A percentile compares a stretch with the other conserved stretches of the same genome.
phyloP scores from a whole-genome alignment of 2,113 vertebrate species.

The Uria aalge region DNA sequence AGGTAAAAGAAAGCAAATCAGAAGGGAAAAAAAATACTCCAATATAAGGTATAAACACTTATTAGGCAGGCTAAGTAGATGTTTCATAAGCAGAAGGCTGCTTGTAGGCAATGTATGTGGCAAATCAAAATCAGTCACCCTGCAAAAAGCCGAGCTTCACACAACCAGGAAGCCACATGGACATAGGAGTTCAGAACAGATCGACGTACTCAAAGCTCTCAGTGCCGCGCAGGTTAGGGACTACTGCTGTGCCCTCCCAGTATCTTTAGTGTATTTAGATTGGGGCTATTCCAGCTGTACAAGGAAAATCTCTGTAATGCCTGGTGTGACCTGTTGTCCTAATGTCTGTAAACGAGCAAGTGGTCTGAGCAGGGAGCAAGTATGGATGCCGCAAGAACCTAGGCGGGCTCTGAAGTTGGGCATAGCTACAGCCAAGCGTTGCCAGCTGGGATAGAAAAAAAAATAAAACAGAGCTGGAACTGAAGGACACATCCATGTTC shows the following conservation, averaged over 20 bases:
- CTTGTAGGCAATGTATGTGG: not conserved
- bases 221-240: not conserved
- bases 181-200: rapidly evolving
- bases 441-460: not conserved
- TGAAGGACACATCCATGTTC: not conserved
- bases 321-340: not conserved
- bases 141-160: not conserved
- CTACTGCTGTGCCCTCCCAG: not conserved
- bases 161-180: rapidly evolving
- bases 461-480: not conserved
- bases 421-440: not conserved
- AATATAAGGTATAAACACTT: not conserved
- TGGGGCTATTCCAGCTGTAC: not conserved
- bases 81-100: not conserved
- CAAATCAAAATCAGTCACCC: not conserved
- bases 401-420: not conserved
- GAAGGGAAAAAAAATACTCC: not conserved
- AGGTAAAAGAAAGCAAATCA: not conserved
- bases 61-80: not conserved
- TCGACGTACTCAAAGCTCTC: rapidly evolving
- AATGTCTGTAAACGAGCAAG: not conserved
- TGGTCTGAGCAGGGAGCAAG: not conserved
- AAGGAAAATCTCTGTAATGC: not conserved
- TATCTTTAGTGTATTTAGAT: not conserved
- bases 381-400: not conserved